A percentile compares a stretch with the other conserved stretches of the same genome.
Conservation (phyloP, 2,113 vertebrate species). For the Phalacrocorax carbo region DNA sequence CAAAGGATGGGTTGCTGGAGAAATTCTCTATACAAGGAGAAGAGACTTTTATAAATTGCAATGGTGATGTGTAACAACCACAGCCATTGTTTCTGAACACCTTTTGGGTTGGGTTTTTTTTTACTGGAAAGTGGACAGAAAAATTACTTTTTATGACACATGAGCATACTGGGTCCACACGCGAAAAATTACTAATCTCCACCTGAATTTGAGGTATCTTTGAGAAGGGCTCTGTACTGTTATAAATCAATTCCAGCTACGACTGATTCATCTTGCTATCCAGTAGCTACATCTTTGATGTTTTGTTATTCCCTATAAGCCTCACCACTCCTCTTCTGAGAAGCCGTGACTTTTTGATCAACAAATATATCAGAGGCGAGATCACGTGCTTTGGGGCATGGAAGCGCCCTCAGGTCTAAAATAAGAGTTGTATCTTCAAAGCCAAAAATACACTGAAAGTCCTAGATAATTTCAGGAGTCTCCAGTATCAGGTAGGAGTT, state of each 20-base stretch:
- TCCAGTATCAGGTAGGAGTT: background rate
- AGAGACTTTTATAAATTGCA: background rate
- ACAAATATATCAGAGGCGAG: background rate
- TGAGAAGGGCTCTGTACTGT: background rate
- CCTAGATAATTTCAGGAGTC: background rate
- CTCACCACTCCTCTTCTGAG: background rate
- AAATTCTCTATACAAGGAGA: background rate
- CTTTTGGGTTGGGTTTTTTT: background rate
- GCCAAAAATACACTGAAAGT: background rate
- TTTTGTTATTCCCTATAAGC: background rate
- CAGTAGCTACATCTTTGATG: background rate
- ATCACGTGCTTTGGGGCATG: background rate
- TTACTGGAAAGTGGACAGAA: background rate
- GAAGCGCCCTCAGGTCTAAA: background rate
- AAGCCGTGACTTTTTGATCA: background rate
- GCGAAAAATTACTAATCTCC: rapidly evolving
- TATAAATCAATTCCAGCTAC: background rate
- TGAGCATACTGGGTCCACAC: rapidly evolving
- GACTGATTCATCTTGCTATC: background rate
- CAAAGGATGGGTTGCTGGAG: background rate
- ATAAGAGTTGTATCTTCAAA: background rate
- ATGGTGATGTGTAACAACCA: background rate
- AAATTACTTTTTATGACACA: background rate
- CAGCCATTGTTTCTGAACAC: background rate
- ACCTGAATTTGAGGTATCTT: background rate